Conservation (phyloP, 2,113 vertebrate species). For the Ptilonorhynchus violaceus region DNA sequence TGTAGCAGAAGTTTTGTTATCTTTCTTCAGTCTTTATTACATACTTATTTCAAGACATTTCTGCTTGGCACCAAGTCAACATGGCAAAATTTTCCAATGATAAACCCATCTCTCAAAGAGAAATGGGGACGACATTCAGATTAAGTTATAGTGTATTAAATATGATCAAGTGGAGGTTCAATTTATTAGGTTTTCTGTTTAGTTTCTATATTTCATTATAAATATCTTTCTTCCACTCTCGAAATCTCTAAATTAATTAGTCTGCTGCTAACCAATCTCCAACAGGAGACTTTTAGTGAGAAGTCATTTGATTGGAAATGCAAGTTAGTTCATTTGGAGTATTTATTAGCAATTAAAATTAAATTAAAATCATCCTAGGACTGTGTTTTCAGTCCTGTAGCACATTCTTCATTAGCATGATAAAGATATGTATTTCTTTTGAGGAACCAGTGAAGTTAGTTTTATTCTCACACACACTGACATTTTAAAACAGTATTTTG, state of each 20-base stretch:
- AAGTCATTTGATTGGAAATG: background rate
- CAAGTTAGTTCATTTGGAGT: background rate
- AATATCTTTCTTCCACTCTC: background rate
- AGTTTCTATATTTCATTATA: background rate
- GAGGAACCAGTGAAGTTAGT: background rate
- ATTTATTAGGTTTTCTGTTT: background rate
- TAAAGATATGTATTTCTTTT: background rate
- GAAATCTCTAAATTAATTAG: background rate
- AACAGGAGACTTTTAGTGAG: background rate
- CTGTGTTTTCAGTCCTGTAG: background rate
- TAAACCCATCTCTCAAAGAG: background rate
- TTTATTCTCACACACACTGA: slow-evolving; percentile 15
- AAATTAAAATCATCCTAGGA: background rate
- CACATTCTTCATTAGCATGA: background rate
- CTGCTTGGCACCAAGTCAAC: background rate
- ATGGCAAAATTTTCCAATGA: background rate
- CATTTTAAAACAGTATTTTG: slow-evolving; percentile 44
- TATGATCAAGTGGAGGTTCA: background rate
- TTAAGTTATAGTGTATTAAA: background rate
- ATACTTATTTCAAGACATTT: background rate
- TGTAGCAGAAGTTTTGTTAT: background rate
- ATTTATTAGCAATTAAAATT: background rate
- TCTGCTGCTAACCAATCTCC: background rate
- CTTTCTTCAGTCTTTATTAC: background rate
- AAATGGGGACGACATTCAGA: background rate